Conservation (phyloP, 2,113 vertebrate species). For the Brienomyrus longianalis region DNA sequence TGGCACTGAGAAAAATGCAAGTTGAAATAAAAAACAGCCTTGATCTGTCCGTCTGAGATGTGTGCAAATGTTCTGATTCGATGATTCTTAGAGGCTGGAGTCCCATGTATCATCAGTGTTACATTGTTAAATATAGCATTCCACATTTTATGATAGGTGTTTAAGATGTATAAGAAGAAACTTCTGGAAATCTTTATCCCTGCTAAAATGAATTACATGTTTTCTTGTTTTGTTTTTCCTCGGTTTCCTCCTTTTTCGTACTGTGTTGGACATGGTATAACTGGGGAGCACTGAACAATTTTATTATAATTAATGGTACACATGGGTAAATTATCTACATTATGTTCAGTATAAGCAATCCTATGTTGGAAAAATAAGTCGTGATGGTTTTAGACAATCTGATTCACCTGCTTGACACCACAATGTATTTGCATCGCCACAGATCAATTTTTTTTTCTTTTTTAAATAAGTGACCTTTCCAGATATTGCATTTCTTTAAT, state of each 20-base stretch:
- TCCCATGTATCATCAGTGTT: conserved; percentile 2
- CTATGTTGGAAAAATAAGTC: not conserved
- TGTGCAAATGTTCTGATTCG: not conserved
- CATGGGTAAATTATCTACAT: conserved; percentile 20
- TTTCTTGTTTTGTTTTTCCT: conserved; percentile 12
- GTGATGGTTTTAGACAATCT: conserved; percentile 39
- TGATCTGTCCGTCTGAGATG: not conserved
- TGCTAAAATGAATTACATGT: conserved; percentile 17
- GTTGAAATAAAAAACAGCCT: not conserved
- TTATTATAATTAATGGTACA: not conserved
- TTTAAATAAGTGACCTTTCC: conserved; percentile 70
- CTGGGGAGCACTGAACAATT: not conserved
- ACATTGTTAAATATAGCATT: not conserved
- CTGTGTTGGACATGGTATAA: conserved; percentile 3
- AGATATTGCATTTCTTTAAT: conserved; percentile 46
- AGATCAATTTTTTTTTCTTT: conserved; percentile 47
- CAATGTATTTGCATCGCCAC: not conserved
- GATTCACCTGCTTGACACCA: conserved; percentile 29
- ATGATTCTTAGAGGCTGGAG: not conserved
- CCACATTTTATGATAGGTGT: not conserved
- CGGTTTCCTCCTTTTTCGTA: not conserved
- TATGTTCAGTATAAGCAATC: not conserved
- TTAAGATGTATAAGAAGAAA: not conserved
- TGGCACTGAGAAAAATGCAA: not conserved
- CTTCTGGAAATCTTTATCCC: conserved; percentile 11